Evolutionary conservation across 2,113 vertebrate species (phyloP), one percentile per base, ranked within the genome.

Genomic region (Tragulus kanchil): DNA sequence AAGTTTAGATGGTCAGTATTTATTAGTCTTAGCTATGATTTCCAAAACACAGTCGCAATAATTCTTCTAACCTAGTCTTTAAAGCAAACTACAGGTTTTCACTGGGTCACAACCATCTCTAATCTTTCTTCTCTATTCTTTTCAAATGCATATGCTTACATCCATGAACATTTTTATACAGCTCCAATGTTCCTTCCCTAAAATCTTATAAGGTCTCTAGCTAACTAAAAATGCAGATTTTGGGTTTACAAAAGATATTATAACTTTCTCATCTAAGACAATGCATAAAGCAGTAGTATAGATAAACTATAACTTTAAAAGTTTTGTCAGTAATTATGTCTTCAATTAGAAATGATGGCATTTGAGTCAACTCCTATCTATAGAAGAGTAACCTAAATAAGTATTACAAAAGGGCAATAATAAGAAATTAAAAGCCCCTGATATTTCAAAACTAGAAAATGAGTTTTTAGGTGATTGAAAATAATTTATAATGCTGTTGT

Each of bases 371-470:
- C 16, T 64, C 9, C 5, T 62, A 88, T 50, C 65, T 96, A 8
- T 23, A 89, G 42, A 65, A 50, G 3, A 94, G 12, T 91, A 50
- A 79, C 28, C 78, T 17, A 96, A 82, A 73, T 62, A 13, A 85
- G 16, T 42, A 78, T 61, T 61, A 31, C 21, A 54, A 94, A 89
- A 90, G 23, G 48, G 36, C 79, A 89, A 86, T 42, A 3, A 26
- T 28, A 59, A 15, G 2, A 36, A 79, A 36, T 54, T 36, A 75
- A 93, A 86, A 7, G 16, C 71, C 1, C 21, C 88, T 75, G 23
- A 58, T 75, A 94, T 75, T 81, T 93, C 36, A 89, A 81, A 86
- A 93, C 21, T 69, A 59, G 52, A 81, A 89, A 89, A 88, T 50
- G 90, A 56, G 6, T 91, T 96, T 25, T 88, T 71, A 79, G 16